Conservation (phyloP, 2,888 invertebrate genomes). For the Platynereis dumerilii region DNA sequence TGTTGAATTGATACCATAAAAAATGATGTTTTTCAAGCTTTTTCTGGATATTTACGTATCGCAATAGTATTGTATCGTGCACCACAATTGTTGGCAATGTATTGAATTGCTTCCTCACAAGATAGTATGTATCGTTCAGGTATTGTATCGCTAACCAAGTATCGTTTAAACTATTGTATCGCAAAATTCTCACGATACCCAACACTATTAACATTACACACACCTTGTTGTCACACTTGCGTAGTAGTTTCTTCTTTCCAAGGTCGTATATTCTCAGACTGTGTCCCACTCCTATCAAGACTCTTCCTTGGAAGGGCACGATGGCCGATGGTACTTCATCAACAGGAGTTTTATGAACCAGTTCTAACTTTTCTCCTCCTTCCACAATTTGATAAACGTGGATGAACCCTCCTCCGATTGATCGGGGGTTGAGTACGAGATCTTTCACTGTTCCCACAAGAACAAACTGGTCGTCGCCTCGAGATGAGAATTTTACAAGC, state of each 20-base stretch:
- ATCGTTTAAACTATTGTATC: no score
- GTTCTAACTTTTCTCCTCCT: conserved; percentile 84
- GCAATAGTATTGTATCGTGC: no score
- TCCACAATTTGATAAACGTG: conserved; percentile 78
- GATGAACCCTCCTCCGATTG: conserved; percentile 81
- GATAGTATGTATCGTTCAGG: no score
- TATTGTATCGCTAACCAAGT: no score
- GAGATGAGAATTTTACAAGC: conserved; percentile 78
- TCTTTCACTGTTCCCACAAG: conserved; percentile 93
- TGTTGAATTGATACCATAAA: no score
- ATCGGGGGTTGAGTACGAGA: conserved; percentile 84
- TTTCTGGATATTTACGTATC: no score
- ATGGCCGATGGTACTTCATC: conserved; percentile 81
- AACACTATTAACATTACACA: conserved; percentile 5
- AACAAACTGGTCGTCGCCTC: conserved; percentile 71
- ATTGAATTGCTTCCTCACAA: no score
- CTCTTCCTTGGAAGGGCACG: conserved; percentile 75
- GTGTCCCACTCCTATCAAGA: conserved; percentile 90
- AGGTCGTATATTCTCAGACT: conserved; percentile 93
- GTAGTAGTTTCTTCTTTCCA: conserved; percentile 92
- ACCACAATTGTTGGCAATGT: no score
- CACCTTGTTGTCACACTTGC: conserved; percentile 96
- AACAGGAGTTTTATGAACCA: conserved; percentile 90
- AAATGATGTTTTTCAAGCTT: no score
- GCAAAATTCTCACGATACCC: no score